Conservation (phyloP, 30 jellyfish, hydroid and myxozoan genomes). For the Nemopilema nomurai region DNA sequence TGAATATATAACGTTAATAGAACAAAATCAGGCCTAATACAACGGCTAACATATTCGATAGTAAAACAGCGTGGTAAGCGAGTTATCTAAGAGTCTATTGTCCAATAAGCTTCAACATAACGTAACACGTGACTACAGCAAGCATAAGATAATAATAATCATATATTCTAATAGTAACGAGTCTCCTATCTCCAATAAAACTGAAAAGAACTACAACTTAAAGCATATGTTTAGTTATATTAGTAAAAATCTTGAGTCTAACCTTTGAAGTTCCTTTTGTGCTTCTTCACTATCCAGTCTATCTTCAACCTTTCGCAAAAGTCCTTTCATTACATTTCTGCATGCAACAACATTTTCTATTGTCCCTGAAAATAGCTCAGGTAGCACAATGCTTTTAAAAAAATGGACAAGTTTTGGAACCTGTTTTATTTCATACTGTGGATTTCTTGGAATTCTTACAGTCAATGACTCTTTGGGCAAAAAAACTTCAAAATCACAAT, state of each 20-base stretch:
- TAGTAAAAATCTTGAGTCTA: slow-evolving; percentile 10
- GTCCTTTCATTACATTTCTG: slow-evolving; percentile 21
- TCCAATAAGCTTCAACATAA: not conserved
- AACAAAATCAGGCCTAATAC: not conserved
- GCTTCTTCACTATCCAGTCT: slow-evolving; percentile 15
- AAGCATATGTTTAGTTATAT: not conserved
- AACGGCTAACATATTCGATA: not conserved
- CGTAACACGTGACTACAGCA: not conserved
- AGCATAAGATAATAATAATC: not conserved
- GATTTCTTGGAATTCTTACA: slow-evolving; percentile 14
- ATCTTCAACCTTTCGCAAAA: slow-evolving; percentile 8
- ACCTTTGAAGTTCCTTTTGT: slow-evolving; percentile 20
- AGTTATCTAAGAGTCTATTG: not conserved
- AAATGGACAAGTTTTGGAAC: slow-evolving; percentile 18
- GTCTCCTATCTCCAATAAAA: slow-evolving; percentile 9
- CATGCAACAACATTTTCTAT: slow-evolving; percentile 22
- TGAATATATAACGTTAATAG: not conserved
- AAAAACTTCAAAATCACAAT: slow-evolving; percentile 33
- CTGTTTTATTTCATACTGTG: slow-evolving; percentile 24
- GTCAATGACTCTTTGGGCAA: slow-evolving; percentile 24
- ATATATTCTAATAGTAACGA: not conserved
- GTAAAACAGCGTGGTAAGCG: not conserved
- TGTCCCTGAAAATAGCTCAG: slow-evolving; percentile 24
- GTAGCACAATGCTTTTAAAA: slow-evolving; percentile 31
- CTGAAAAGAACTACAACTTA: slow-evolving; percentile 4